Conservation (phyloP, 2,113 vertebrate species). For the Elanoides forficatus region DNA sequence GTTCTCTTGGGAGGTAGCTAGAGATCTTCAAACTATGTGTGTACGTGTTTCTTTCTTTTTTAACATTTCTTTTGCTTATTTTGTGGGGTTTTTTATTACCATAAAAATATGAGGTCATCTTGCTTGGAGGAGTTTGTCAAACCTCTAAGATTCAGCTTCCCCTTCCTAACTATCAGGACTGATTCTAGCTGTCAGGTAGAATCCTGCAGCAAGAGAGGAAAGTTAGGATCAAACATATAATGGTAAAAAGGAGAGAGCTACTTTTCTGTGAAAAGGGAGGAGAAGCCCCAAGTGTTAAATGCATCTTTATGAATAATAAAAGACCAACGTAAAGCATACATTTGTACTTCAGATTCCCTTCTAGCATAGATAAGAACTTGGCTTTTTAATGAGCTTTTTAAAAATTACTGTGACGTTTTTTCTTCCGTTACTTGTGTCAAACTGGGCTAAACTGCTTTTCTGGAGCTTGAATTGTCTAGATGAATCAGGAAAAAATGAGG, state of each 20-base stretch:
- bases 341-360: conserved; percentile 58
- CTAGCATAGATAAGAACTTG: conserved; percentile 34
- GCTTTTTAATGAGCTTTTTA: conserved; percentile 56
- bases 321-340: conserved; percentile 47
- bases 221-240: conserved; percentile 48
- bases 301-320: conserved; percentile 60
- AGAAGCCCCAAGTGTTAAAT: conserved; percentile 60
- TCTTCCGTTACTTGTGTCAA: conserved; percentile 30
- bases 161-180: conserved; percentile 11
- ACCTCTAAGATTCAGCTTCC: conserved; percentile 13
- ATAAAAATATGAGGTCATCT: conserved; percentile 5
- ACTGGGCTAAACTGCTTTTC: conserved; percentile 43
- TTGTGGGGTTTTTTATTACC: background rate
- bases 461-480: conserved; percentile 47
- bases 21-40: conserved; percentile 11
- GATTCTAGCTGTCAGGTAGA: conserved; percentile 46
- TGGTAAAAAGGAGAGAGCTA: conserved; percentile 21
- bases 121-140: conserved; percentile 52
- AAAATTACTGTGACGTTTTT: conserved; percentile 34
- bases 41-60: conserved; percentile 10
- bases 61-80: background rate
- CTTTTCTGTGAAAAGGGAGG: conserved; percentile 46
- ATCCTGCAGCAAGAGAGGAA: conserved; percentile 54
- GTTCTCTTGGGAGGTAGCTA: conserved; percentile 28
- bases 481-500: conserved; percentile 41